Base-by-base conservation (phyloP, 2,888 invertebrate species). In the Drosophila atripex region DNA sequence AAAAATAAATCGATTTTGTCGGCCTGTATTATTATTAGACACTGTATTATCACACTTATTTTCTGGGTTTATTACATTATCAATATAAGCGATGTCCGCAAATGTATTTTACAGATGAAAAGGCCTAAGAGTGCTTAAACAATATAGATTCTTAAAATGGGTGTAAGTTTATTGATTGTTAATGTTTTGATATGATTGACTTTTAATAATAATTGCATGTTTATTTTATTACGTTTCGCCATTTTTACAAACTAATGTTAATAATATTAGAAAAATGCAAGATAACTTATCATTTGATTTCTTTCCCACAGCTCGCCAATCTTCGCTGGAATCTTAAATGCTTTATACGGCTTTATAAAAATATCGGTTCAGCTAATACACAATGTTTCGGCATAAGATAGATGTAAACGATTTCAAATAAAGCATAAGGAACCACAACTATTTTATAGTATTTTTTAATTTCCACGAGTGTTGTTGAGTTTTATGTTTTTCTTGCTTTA, bases 161-260 rank as follows among this genome's bases (percentile, higher is more conserved):
- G 47, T 75, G 88, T 80, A 85, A 87, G 80, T 85, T 35, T 53
- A 35, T 35, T n/a, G n/a, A n/a, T n/a, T n/a, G n/a, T n/a, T n/a
- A n/a, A n/a, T n/a, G 35, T 35, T 66, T 35, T 21, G 41, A 11
- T 41, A 2, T 18, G 2, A 11, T 5, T 43, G 43, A 21, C 11
- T 11, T 43, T 21, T 18, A 1, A 21, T 12, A 21, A 6, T 21
- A 6, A 43, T 21, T 43, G 43, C 43, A 43, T 43, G 43, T 21
- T 9, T 18, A 12, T 7, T 43, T 16, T 11, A 18, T 35, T n/a
- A 35, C 41, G 18, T 16, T 41, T 14, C 14, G 8, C 3, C 6
- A 39, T 7, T 9, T 1, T 8, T 18, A 8, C 7, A 9, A 8
- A 41, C 3, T 18, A 16, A 16, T 41, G 3, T 16, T 16, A 14